Evolutionary conservation across 2,888 invertebrate genomes (phyloP).

Genomic region (Quadroppia sp.): DNA sequence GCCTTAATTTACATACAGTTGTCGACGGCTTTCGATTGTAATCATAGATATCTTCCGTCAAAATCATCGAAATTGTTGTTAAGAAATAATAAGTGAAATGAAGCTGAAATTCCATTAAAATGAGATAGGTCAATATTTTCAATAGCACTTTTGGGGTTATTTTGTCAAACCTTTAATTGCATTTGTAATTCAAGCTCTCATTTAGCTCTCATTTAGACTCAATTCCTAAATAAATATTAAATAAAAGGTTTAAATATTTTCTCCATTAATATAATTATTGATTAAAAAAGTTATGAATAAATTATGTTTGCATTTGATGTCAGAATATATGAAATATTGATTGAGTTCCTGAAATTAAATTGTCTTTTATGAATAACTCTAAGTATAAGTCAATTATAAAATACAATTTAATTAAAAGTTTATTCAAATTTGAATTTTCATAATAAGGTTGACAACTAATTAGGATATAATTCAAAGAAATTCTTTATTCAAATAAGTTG

Average conservation of each 20-base stretch:
- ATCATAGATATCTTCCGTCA: conserved; percentile 19
- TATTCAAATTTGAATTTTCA: too few relatives aligned
- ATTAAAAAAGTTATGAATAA: not conserved
- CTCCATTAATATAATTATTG: not conserved
- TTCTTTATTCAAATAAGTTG: too few relatives aligned
- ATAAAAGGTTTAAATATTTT: not conserved
- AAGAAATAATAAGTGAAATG: conserved; percentile 13
- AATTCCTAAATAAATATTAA: conserved; percentile 3
- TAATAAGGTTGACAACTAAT: too few relatives aligned
- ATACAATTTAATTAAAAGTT: too few relatives aligned
- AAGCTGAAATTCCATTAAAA: conserved; percentile 16
- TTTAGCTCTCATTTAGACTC: conserved; percentile 15
- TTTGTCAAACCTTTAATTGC: conserved; percentile 26
- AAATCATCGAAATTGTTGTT: not conserved
- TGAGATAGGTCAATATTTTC: not conserved
- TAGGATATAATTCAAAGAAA: too few relatives aligned
- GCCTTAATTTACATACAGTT: conserved; percentile 23
- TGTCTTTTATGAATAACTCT: too few relatives aligned
- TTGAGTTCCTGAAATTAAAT: too few relatives aligned
- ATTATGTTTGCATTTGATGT: too few relatives aligned
- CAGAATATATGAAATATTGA: too few relatives aligned
- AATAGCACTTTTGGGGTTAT: not conserved
- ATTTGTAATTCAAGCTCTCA: conserved; percentile 15
- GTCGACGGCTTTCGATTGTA: not conserved
- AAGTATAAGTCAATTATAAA: too few relatives aligned